phyloP scores from a whole-genome alignment of 1,140 invertebrate genomes.

The Hycleus cichorii region DNA sequence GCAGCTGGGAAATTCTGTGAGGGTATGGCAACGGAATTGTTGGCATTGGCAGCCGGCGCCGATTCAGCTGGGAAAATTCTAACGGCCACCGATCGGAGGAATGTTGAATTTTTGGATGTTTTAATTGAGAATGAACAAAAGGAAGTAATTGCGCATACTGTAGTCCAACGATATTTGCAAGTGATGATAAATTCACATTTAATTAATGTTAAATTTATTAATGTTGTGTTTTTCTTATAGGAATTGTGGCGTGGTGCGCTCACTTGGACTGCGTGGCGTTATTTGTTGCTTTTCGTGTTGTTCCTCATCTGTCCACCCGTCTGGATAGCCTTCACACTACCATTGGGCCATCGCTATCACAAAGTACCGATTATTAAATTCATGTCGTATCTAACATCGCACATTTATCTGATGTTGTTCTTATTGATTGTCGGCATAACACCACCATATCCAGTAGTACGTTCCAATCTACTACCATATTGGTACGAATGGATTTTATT shows the following conservation, averaged over 20 bases:
- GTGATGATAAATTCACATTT: constrained; percentile 48
- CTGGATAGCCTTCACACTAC: constrained; percentile 94
- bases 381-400: constrained; percentile 97
- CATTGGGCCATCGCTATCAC: constrained; percentile 90
- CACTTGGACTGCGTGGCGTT: constrained; percentile 93
- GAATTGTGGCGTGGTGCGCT: constrained; percentile 95
- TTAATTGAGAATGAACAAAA: constrained; percentile 98
- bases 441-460: constrained; percentile 75
- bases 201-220: not conserved
- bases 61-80: constrained; percentile 89
- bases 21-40: constrained; percentile 91
- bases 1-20: constrained; percentile 94
- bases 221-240: constrained; percentile 44
- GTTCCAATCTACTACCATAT: constrained; percentile 64
- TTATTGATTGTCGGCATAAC: constrained; percentile 86
- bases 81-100: constrained; percentile 83
- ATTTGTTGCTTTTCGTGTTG: constrained; percentile 81
- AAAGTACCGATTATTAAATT: constrained; percentile 98
- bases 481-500: constrained; percentile 96
- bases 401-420: constrained; percentile 93
- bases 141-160: constrained; percentile 86
- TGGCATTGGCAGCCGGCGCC: constrained; percentile 86
- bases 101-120: constrained; percentile 93
- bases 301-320: constrained; percentile 92
- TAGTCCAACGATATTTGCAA: constrained; percentile 81